Percentiles rank a stretch among this genome's conserved stretches.
Evolutionary conservation across 2,113 vertebrate species (phyloP).

Genomic region (Embiotoca jacksoni): DNA sequence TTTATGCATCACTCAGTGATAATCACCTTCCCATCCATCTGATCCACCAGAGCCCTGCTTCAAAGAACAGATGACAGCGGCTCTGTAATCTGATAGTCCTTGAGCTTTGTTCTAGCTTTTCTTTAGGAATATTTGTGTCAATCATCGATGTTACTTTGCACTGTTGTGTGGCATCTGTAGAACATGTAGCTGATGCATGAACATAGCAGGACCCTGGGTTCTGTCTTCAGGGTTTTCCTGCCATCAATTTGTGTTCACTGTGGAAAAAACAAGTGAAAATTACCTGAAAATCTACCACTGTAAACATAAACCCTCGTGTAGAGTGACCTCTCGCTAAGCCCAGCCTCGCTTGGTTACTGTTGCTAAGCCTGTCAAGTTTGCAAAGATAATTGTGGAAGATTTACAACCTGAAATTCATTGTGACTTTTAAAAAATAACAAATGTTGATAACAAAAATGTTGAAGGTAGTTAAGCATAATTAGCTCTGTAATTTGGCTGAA

Average conservation of each 20-base stretch:
- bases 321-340: too few species aligned
- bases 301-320: not conserved
- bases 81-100: slow-evolving; percentile 49
- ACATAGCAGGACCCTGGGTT: not conserved
- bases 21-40: slow-evolving; percentile 39
- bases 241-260: not conserved
- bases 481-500: too few species aligned
- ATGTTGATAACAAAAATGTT: too few species aligned
- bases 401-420: too few species aligned
- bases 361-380: too few species aligned
- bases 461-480: too few species aligned
- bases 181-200: slow-evolving; percentile 8
- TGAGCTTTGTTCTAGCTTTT: slow-evolving; percentile 33
- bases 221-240: not conserved
- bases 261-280: not conserved
- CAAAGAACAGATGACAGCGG: slow-evolving; percentile 62
- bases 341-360: too few species aligned
- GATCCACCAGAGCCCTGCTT: slow-evolving; percentile 58
- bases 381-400: too few species aligned
- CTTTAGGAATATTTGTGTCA: slow-evolving; percentile 38
- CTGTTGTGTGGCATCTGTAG: slow-evolving; percentile 5
- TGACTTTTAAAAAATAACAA: too few species aligned
- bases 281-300: not conserved
- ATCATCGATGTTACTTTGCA: not conserved
- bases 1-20: slow-evolving; percentile 30